Base-by-base conservation (phyloP, 1,140 invertebrate genomes). In the Dreissena polymorpha region DNA sequence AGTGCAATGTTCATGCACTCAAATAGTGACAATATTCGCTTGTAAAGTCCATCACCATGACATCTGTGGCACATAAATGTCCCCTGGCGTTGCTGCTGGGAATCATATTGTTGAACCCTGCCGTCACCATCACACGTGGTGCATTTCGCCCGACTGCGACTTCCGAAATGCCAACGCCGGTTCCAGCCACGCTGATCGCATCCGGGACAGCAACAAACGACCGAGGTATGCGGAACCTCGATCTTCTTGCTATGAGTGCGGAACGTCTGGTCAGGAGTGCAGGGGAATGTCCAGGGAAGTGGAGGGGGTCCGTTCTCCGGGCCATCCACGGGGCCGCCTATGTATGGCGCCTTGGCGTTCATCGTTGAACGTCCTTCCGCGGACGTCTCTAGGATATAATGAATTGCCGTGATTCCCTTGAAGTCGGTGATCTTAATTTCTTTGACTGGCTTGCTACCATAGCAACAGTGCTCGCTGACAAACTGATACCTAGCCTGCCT, bases 381-480 rank as follows among this genome's bases (percentile, higher is more conserved):
- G 75, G 85, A 91, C 3, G 90, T 89, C 83, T 90, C 88, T 82
- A 91, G 81, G 6, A 86, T 87, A 70, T 90, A 91, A 88, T 94
- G 94, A 85, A 94, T 93, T 39, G 94, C 94, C 75, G 90, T 93
- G 21, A 92, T 90, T 76, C 94, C 92, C 21, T 91, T 89, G 10
- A 94, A 91, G 74, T 92, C 91, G 8, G 90, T 93, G 21, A 95
- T 93, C 25, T 91, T 87, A 91, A 95, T 93, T 74, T 94, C 89
- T 80, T 93, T 91, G 14, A 94, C 94, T 5, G 94, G 93, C 0
- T 89, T 89, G 50, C 89, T 91, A 0, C 94, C 94, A 92, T 94
- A 95, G 86, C 94, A 95, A 87, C 93, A 94, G 85, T 94, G 91
- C 23, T 93, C 88, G 50, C 90, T 88, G 7, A 94, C 94, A 85